Base-by-base conservation (phyloP, 1,140 invertebrate species). In the Megalonaias nervosa region DNA sequence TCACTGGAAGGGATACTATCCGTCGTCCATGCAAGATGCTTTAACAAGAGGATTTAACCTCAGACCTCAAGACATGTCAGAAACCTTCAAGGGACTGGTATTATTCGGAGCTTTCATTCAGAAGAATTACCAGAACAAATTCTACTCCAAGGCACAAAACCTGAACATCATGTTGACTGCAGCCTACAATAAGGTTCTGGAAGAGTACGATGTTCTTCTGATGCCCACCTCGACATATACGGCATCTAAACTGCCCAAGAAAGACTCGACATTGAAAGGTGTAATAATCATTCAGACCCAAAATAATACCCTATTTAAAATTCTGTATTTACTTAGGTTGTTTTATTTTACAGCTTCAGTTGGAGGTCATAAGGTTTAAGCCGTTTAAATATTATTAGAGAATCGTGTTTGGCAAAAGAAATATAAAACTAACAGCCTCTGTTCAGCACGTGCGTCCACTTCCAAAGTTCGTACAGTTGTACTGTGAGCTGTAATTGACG, bases 181-280 rank as follows among this genome's bases (percentile, higher is more conserved):
- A 61, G 80, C 76, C 4, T 86, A 86, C 67, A 81, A 87, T 58
- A 69, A 77, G 14, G 81, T 79, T 3, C 67, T 87, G 19, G 60
- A 77, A 57, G 77, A 80, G 65, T 84, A 81, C 76, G 85, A 87
- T 66, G 84, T 84, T 48, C 71, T 87, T 6, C 72, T 86, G 31
- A 84, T 86, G 82, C 87, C 87, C 26, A 88, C 87, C 0, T 21
- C 84, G 15, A 77, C 85, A 12, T 81, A 70, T 60, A 67, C 66
- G 57, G 70, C 85, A 56, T 23, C 76, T 0, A 74, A 80, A 66
- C 72, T 87, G 15, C 83, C 84, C 3, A 81, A 55, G 38, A 62
- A 38, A 48, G 56, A 65, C n/a, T 65, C 68, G 0, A 57, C 70
- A 6, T 1, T 69, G 21, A 16, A n/a, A 16, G 48, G 62, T 65